Base-by-base conservation (phyloP, 2,797 vertebrate species). In the Brachymystax lenok region DNA sequence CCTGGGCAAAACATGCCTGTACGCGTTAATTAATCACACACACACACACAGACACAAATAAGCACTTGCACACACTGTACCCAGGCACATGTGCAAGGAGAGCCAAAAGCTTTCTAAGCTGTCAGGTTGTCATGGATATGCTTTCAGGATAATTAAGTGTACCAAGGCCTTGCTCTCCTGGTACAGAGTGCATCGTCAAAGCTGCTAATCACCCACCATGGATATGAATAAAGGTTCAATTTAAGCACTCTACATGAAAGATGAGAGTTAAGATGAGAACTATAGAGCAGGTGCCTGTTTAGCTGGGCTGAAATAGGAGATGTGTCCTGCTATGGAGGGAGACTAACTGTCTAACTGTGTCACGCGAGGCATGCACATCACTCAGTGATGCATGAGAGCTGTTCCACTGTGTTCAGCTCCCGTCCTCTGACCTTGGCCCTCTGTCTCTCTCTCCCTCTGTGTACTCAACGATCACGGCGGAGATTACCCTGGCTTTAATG, bases 401-500 rank as follows among this genome's bases (percentile, higher is more conserved):
- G 66, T 10, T 19, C 12, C 68, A 54, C 24, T 24, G 70, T 71
- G 63, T 21, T 51, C 52, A 35, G 74, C 67, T 73, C 74, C 63
- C 74, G 61, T 52, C 75, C 59, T 17, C 63, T 75, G 19, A 21
- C 67, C 63, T 46, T 69, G 77, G 30, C 12, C 82, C 78, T 84
- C 77, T 1, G 59, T 80, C 79, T 33, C 21, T 40, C 13, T 64
- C 24, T 67, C 40, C 14, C 28, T 27, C 17, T 88, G 56, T 88
- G 46, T 85, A 79, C 74, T 87, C 51, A 71, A 77, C 80, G 78
- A 83, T 81, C 75, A 87, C 80, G 84, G 85, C 86, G 79, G 85
- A 89, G 90, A 93, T 92, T 90, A 92, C 78, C 73, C 77, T 84
- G 86, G 88, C 90, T 91, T 92, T 91, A 88, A 82, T 80, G 86